Evolutionary conservation across 2,113 vertebrate species (phyloP).

Genomic region (Antechinus flavipes): DNA sequence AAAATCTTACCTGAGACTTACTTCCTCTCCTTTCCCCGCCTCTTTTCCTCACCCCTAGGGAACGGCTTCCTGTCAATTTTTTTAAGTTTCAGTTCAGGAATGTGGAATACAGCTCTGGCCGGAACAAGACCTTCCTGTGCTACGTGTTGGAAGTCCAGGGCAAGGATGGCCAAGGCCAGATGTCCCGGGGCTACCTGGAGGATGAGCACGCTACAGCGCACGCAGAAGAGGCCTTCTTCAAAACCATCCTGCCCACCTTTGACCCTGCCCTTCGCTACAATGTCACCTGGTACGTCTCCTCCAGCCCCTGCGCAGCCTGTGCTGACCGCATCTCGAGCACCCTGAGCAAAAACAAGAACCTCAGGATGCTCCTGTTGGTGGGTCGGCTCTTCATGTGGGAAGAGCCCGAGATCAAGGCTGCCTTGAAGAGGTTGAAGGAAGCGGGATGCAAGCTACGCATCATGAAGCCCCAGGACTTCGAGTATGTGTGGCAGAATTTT

Average conservation of each 20-base stretch:
- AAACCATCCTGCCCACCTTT: constrained; percentile 85
- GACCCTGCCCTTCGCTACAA: constrained; percentile 85
- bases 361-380: constrained; percentile 90
- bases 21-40: neutral
- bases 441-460: constrained; percentile 93
- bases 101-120: constrained; percentile 96
- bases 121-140: constrained; percentile 96
- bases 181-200: constrained; percentile 91
- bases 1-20: neutral
- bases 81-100: constrained; percentile 99
- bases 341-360: constrained; percentile 85
- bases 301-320: constrained; percentile 92
- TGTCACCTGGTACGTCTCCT: constrained; percentile 95
- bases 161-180: constrained; percentile 78
- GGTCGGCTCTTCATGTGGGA: constrained; percentile 96
- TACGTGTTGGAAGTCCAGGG: constrained; percentile 90
- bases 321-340: constrained; percentile 87
- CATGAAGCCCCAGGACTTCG: constrained; percentile 97
- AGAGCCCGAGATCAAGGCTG: constrained; percentile 90
- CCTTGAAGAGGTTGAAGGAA: constrained; percentile 87
- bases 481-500: constrained; percentile 95
- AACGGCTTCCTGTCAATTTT: constrained; percentile 91
- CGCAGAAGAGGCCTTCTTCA: constrained; percentile 94
- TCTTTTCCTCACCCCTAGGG: constrained; percentile 80
- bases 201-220: constrained; percentile 91